phyloP scores from a whole-genome alignment of 2,888 invertebrate genomes.

The Phortica magna region DNA sequence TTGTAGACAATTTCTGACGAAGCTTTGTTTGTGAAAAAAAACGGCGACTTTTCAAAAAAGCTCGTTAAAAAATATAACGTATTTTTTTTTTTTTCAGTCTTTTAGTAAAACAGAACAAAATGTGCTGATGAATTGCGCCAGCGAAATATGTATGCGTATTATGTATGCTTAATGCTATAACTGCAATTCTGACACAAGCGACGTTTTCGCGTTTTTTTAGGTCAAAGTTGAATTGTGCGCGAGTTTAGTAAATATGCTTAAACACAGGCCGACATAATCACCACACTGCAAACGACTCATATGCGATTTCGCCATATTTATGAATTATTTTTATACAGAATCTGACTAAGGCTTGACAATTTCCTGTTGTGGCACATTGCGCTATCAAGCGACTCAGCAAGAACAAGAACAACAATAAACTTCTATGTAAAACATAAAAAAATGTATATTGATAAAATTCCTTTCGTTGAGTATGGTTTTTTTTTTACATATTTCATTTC shows the following conservation, averaged over 20 bases:
- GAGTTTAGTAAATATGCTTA: neutral
- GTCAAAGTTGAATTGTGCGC: slow-evolving; percentile 20
- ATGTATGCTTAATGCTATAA: neutral
- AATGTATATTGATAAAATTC: neutral
- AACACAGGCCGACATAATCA: neutral
- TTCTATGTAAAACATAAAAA: neutral
- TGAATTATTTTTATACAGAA: neutral
- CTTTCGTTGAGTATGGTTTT: neutral
- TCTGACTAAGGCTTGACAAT: slow-evolving; percentile 14
- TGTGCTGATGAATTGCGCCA: neutral
- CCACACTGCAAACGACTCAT: neutral
- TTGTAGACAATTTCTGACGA: neutral
- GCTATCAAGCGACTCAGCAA: neutral
- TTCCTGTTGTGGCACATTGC: slow-evolving; percentile 12
- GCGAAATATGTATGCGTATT: neutral
- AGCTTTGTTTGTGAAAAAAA: neutral
- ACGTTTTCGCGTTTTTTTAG: slow-evolving; percentile 2
- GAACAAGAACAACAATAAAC: slow-evolving; percentile 3
- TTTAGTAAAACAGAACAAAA: neutral
- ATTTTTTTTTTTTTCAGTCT: neutral
- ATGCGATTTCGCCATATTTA: neutral
- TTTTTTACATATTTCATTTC: neutral
- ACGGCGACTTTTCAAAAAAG: neutral
- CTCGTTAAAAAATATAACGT: neutral
- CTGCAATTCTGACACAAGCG: neutral